Base-by-base conservation (phyloP, 2,797 vertebrate species). In the Thamnophis elegans region DNA sequence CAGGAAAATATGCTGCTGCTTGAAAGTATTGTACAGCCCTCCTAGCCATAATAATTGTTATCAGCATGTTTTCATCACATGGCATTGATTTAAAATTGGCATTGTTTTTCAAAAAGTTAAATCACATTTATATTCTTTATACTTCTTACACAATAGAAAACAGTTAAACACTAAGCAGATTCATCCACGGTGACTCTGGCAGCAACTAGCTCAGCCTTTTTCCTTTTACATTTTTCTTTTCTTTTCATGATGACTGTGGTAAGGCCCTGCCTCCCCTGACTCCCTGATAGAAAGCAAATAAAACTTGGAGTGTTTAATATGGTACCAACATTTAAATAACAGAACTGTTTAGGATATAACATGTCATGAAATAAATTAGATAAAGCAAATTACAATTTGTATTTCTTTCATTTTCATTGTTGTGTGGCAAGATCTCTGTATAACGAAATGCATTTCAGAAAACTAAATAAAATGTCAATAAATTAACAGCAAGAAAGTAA, bases 371-470 rank as follows among this genome's bases (percentile, higher is more conserved):
- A 89, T 7, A 25, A 10, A 94, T 62, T 54, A 26, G 55, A 86
- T 93, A 20, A 94, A 92, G 89, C 9, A 36, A 73, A 14, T 36
- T 59, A 22, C 68, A 95, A 92, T 53, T 56, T 60, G 93, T 93
- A 93, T 0, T 4, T 91, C 54, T 90, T 65, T 60, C 54, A 94
- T 32, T 36, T 91, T 93, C 28, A 1, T 9, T 91, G 90, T 0
- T 89, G 28, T 32, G 7, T 1, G 22, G 58, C 82, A 4, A 90
- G 51, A 82, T 4, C 94, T 78, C 25, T 11, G 88, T 0, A 36
- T 53, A 51, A 12, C 4, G 32, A 88, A 89, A 91, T 92, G 26
- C 11, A 94, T 93, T 95, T 93, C 89, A 93, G 16, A 92, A 91
- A 85, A 94, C 91, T 90, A 0, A 93, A 13, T 26, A 89, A 28